Evolutionary conservation across 2,113 vertebrate species (phyloP).

Genomic region (Pollimyrus isidori): DNA sequence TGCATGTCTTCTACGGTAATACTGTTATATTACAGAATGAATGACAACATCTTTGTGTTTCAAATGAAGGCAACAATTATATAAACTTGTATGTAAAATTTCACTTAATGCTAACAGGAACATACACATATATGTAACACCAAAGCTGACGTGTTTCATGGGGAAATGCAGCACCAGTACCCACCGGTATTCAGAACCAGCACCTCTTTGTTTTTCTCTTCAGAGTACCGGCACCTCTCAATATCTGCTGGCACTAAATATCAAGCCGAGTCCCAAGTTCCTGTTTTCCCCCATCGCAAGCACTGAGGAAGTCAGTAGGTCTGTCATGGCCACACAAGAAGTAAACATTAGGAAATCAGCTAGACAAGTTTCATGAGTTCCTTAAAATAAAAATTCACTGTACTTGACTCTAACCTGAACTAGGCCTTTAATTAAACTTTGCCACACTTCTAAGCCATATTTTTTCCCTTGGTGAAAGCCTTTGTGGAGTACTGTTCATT

Average conservation of each 20-base stretch:
- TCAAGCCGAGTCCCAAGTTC: not conserved
- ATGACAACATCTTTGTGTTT: not conserved
- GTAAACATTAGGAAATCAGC: not conserved
- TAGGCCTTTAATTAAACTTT: conserved; percentile 43
- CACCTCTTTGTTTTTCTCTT: not conserved
- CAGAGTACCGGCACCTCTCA: not conserved
- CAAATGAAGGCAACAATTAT: not conserved
- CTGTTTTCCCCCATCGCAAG: not conserved
- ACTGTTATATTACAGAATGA: not conserved
- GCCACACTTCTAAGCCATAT: conserved; percentile 52
- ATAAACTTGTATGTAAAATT: not conserved
- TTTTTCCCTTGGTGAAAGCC: conserved; percentile 57
- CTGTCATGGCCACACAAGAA: not conserved
- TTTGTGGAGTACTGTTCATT: conserved; percentile 59
- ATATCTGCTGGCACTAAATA: not conserved
- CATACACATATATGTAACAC: not conserved
- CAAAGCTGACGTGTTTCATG: not conserved
- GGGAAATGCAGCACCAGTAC: not conserved
- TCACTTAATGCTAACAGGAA: not conserved
- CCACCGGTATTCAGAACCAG: not conserved
- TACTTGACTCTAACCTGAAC: conserved; percentile 27
- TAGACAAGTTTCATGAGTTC: not conserved
- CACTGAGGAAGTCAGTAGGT: not conserved
- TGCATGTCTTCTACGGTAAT: not conserved
- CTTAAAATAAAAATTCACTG: not conserved